Conservation (phyloP, 2,797 vertebrate genomes). For the Hippopotamyrus pictus region DNA sequence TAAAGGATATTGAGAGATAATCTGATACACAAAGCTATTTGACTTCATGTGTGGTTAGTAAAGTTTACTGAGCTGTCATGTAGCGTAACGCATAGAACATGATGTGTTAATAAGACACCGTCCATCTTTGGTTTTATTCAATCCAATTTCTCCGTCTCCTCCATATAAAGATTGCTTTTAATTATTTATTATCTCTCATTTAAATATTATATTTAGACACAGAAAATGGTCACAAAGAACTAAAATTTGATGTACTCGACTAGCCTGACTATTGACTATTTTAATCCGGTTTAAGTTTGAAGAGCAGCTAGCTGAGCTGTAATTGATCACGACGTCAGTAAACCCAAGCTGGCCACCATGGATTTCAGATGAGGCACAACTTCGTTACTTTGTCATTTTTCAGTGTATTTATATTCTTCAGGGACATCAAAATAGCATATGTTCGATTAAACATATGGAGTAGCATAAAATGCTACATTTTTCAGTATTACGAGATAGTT, state of each 20-base stretch:
- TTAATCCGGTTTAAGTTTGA: neutral
- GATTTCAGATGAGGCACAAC: neutral
- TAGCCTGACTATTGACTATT: neutral
- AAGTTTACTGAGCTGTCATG: neutral
- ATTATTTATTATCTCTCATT: neutral
- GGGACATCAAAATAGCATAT: neutral
- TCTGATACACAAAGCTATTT: neutral
- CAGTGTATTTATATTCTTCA: neutral
- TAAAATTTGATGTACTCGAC: neutral
- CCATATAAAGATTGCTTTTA: neutral
- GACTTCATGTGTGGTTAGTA: neutral
- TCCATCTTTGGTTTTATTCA: conserved; percentile 3
- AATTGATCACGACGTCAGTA: neutral
- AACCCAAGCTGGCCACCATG: neutral
- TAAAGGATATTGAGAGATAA: neutral
- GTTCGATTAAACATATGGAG: neutral
- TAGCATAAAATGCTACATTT: neutral
- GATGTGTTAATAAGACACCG: neutral
- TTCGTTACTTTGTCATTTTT: conserved; percentile 6
- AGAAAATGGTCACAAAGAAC: neutral
- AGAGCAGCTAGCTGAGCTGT: neutral
- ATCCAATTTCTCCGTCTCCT: neutral
- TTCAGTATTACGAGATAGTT: neutral
- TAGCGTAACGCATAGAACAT: neutral
- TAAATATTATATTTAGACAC: neutral